Evolutionary conservation across 2,113 vertebrate genomes (phyloP), one percentile per base, ranked within the genome.

Genomic region (Strix aluco): DNA sequence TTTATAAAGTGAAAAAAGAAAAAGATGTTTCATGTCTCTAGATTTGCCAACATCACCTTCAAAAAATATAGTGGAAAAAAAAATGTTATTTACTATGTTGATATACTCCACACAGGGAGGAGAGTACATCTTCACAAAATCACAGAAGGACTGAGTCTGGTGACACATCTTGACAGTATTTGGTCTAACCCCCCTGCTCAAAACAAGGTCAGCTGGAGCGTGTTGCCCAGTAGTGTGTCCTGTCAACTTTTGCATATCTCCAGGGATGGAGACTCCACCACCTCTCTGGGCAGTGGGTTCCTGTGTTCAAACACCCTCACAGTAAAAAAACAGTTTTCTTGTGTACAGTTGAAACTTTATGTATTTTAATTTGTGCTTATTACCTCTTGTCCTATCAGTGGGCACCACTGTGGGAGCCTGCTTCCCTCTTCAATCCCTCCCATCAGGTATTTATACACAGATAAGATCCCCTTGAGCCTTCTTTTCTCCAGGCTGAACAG

Each of bases 181-280:
- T 74, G 3, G 8, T 80, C 27, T 66, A 71, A 44, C 7, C 1
- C 2, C 5, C 6, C 42, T 81, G 16, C 19, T 84, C 49, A 77
- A 87, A 77, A 20, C 34, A 74, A 12, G 26, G 3, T 11, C 9
- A 13, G 4, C 12, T 72, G 20, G 1, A 79, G 1, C 2, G 17
- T n/a, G 11, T 51, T 85, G 13, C 11, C 46, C 30, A 44, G 1
- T 19, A 57, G 3, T 0, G 0, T 52, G 10, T n/a, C 17, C 55
- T 61, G 4, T 47, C 12, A n/a, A 27, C 13, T 79, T 61, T 20
- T 85, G 4, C 2, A 2, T 62, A 51, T 34, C 5, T 55, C 13
- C 18, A 30, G 4, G 8, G 8, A 9, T 15, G 13, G 7, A 77
- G 21, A 27, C 1, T 54, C 6, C 18, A 77, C 12, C 81, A 2